A percentile compares a stretch with the other conserved stretches of the same genome.
These are phyloP conservation scores for Drosophila recens DNA, from an alignment of 2,888 invertebrate species.

Conservation along the genomic window DNA sequence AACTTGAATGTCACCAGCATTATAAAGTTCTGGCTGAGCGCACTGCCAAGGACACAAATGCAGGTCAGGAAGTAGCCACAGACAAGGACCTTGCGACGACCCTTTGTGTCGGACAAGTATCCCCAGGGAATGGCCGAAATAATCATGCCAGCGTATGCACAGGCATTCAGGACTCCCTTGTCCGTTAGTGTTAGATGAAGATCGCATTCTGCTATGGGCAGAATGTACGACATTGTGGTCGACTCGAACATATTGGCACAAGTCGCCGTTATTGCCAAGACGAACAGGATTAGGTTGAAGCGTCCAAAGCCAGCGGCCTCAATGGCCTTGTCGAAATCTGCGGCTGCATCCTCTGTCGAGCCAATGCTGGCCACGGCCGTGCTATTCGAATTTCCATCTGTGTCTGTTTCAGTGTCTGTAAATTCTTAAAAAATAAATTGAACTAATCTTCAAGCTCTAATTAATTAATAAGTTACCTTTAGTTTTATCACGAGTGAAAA, in stretches of 20 bases:
- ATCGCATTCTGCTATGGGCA: slow-evolving; percentile 91
- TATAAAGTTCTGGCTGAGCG: slow-evolving; percentile 89
- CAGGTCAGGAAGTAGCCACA: slow-evolving; percentile 89
- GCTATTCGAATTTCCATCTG: slow-evolving; percentile 48
- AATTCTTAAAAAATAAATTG: background rate
- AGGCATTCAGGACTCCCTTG: slow-evolving; percentile 90
- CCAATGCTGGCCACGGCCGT: slow-evolving; percentile 19
- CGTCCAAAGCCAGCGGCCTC: slow-evolving; percentile 89
- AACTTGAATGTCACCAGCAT: slow-evolving; percentile 90
- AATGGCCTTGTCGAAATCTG: slow-evolving; percentile 91
- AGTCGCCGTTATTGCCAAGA: slow-evolving; percentile 88
- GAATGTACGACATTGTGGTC: slow-evolving; percentile 90
- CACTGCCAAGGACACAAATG: slow-evolving; percentile 88
- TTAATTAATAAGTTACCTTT: slow-evolving; percentile 30
- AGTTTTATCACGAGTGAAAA: slow-evolving; percentile 11
- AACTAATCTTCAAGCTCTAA: background rate
- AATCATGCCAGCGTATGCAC: slow-evolving; percentile 92
- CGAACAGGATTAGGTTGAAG: slow-evolving; percentile 88
- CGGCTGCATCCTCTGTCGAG: slow-evolving; percentile 72
- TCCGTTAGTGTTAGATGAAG: slow-evolving; percentile 88
- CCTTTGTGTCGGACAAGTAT: slow-evolving; percentile 90
- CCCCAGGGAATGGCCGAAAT: slow-evolving; percentile 92
- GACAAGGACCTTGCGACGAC: slow-evolving; percentile 89
- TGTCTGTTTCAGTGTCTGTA: slow-evolving; percentile 40
- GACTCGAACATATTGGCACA: slow-evolving; percentile 90